Evolutionary conservation across 2,113 vertebrate genomes (phyloP).

Genomic region (Thomomys bottae): DNA sequence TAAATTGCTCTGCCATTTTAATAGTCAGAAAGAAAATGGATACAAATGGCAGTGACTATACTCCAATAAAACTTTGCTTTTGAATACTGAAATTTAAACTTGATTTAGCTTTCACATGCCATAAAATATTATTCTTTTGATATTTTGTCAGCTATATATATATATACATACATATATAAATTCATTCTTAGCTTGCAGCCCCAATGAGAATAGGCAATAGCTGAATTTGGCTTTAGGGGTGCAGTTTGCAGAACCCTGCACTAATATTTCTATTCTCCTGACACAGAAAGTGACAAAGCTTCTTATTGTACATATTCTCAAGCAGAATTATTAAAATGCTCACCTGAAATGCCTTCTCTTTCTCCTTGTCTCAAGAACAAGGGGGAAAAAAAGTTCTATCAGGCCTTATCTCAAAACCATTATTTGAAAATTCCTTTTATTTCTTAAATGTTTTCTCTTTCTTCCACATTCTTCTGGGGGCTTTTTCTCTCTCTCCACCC

Average conservation of each 20-base stretch:
- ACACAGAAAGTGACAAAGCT: neutral
- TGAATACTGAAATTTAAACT: constrained; percentile 9
- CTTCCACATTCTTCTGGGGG: neutral
- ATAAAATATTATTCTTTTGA: constrained; percentile 19
- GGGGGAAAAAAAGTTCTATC: neutral
- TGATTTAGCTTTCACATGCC: neutral
- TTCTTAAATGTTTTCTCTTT: constrained; percentile 55
- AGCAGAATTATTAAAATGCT: constrained; percentile 24
- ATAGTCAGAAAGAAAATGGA: neutral
- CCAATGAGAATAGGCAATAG: neutral
- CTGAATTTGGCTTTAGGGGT: constrained; percentile 1
- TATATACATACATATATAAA: neutral
- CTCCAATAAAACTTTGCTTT: neutral
- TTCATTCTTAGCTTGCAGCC: neutral
- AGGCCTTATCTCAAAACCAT: neutral
- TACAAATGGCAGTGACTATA: neutral
- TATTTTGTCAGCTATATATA: neutral
- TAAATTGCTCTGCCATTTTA: neutral
- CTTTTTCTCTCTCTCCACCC: neutral
- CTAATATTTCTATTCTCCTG: neutral
- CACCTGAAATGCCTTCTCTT: constrained; percentile 12
- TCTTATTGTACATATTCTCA: neutral
- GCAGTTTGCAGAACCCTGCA: neutral
- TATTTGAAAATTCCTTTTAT: constrained; percentile 49
- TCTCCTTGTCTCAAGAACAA: constrained; percentile 12